These are phyloP conservation scores for Leptinotarsa lineolata DNA, from an alignment of 1,140 invertebrate species.

Conservation along the genomic window DNA sequence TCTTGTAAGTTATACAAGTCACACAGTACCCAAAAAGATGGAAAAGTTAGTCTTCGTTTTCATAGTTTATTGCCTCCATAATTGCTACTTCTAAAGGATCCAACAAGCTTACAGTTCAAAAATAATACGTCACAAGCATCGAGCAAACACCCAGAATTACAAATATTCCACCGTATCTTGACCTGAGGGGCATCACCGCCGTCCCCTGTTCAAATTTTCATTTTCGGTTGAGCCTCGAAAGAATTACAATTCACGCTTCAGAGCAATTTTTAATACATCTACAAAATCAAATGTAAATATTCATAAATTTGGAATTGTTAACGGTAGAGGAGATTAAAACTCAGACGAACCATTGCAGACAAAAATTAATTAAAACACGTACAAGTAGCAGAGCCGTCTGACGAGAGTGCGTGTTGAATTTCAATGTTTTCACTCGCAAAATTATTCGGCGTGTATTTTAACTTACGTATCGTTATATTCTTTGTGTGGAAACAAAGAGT, in stretches of 20 bases:
- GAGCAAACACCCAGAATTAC: background rate
- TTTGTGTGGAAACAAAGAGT: background rate
- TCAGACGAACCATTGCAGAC: constrained; percentile 35
- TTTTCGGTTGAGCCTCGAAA: constrained; percentile 6
- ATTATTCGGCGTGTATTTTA: constrained; percentile 9
- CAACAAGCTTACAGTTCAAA: no score
- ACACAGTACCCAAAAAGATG: no score
- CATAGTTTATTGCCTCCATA: no score
- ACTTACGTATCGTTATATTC: constrained; percentile 11
- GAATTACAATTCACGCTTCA: constrained; percentile 18
- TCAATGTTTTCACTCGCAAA: constrained; percentile 18
- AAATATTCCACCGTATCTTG: background rate
- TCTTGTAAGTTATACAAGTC: no score
- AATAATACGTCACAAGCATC: background rate
- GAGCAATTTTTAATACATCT: constrained; percentile 25
- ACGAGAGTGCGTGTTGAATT: constrained; percentile 37
- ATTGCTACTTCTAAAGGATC: no score
- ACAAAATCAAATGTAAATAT: constrained; percentile 42
- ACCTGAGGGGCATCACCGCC: background rate
- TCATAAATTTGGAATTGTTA: constrained; percentile 43
- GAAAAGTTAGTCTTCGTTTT: no score
- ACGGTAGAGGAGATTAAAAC: constrained; percentile 33
- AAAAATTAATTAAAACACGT: constrained; percentile 45
- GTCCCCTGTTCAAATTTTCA: background rate
- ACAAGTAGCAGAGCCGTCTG: constrained; percentile 36